Evolutionary conservation across 2,113 vertebrate species (phyloP).

Genomic region (Otocyon megalotis): DNA sequence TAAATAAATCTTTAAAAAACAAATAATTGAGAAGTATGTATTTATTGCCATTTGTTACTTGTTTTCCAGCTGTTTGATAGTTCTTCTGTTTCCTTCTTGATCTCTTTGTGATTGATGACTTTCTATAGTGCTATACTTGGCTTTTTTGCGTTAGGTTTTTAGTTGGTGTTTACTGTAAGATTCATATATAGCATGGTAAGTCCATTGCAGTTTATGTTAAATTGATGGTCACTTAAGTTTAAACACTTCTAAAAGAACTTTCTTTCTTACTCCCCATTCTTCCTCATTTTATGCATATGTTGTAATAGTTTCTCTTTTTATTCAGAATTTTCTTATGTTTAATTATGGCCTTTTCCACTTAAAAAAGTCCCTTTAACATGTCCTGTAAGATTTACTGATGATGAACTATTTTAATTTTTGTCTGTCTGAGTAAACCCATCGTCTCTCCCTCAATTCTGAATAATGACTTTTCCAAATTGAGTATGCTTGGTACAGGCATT

Average conservation of each 20-base stretch:
- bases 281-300: neutral
- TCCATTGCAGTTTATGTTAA: neutral
- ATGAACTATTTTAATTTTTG: neutral
- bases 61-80: neutral
- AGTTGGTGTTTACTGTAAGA: neutral
- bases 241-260: neutral
- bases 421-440: neutral
- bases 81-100: neutral
- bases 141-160: neutral
- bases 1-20: neutral
- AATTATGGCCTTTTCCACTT: neutral
- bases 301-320: neutral
- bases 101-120: neutral
- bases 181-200: neutral
- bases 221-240: neutral
- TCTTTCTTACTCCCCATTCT: neutral
- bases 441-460: neutral
- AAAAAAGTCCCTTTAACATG: neutral
- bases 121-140: neutral
- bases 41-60: neutral
- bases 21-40: neutral
- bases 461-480: neutral
- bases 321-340: neutral
- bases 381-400: neutral
- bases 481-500: neutral